Evolutionary conservation across 2,797 vertebrate genomes (phyloP).

Genomic region (Sebastes itinus): DNA sequence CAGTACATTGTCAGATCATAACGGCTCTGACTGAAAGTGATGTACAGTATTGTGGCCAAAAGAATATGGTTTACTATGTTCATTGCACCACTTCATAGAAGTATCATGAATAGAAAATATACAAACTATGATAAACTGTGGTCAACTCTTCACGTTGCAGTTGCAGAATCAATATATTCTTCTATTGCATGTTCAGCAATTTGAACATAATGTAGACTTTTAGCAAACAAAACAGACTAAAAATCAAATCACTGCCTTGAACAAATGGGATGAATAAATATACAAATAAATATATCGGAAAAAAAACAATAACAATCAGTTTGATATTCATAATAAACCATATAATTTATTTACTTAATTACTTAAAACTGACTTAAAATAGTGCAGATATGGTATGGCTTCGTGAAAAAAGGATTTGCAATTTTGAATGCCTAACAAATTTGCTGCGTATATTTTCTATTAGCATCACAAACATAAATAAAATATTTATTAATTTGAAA

Average conservation of each 20-base stretch:
- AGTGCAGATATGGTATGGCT: conserved; percentile 42
- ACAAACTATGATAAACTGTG: conserved; percentile 30
- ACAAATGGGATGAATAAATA: not conserved
- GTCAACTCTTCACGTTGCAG: conserved; percentile 25
- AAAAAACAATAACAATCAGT: not conserved
- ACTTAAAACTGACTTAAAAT: conserved; percentile 19
- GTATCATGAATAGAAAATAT: conserved; percentile 63
- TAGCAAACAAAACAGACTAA: not conserved
- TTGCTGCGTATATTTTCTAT: not conserved
- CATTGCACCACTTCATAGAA: conserved; percentile 71
- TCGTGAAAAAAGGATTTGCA: conserved; percentile 16
- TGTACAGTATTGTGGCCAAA: conserved; percentile 28
- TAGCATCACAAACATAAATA: conserved; percentile 7
- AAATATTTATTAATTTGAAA: conserved; percentile 20
- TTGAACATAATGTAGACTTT: conserved; percentile 12
- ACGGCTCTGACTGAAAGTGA: not conserved
- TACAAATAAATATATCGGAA: not conserved
- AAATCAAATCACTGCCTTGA: conserved; percentile 1
- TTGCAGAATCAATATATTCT: conserved; percentile 45
- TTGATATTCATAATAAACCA: conserved; percentile 5
- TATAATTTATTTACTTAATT: conserved; percentile 1
- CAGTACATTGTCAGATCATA: conserved; percentile 7
- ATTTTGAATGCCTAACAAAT: conserved; percentile 13
- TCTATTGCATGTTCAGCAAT: conserved; percentile 41
- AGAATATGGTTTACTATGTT: conserved; percentile 21